phyloP scores from a whole-genome alignment of 2,888 invertebrate species.

The Amblyjoppa proteus region DNA sequence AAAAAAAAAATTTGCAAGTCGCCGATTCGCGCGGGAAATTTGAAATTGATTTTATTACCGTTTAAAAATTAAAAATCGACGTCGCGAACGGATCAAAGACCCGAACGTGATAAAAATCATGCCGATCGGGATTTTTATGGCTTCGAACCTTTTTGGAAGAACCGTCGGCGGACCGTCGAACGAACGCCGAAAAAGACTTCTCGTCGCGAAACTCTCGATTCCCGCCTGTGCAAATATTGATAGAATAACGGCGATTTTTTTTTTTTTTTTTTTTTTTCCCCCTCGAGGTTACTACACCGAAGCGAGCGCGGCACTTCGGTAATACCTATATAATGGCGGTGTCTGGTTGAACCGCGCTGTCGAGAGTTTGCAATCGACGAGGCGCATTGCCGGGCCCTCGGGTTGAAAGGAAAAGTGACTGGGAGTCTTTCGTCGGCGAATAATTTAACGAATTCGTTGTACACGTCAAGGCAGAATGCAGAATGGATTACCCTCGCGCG shows the following conservation, averaged over 20 bases:
- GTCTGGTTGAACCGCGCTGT: not conserved
- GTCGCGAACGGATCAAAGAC: not conserved
- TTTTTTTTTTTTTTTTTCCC: slow-evolving; percentile 9
- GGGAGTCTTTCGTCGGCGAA: slow-evolving; percentile 57
- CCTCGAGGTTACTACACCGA: slow-evolving; percentile 38
- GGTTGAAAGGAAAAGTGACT: slow-evolving; percentile 56
- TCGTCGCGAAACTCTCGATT: slow-evolving; percentile 18
- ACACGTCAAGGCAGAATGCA: slow-evolving; percentile 25
- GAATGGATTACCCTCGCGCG: slow-evolving; percentile 24
- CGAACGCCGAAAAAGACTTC: slow-evolving; percentile 9
- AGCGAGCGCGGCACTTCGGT: slow-evolving; percentile 27
- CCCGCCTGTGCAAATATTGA: slow-evolving; percentile 37
- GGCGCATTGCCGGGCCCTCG: not conserved
- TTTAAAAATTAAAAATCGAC: not conserved
- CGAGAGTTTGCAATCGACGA: slow-evolving; percentile 4
- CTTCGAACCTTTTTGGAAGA: not conserved
- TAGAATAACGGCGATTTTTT: slow-evolving; percentile 31
- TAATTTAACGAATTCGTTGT: slow-evolving; percentile 55
- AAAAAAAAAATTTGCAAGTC: not conserved
- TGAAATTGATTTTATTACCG: not conserved
- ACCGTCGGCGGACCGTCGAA: not conserved
- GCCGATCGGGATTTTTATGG: not conserved
- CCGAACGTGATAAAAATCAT: not conserved
- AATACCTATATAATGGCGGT: slow-evolving; percentile 36
- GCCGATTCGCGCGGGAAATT: not conserved